A percentile compares a stretch with the other conserved stretches of the same genome.
Evolutionary conservation across 2,797 vertebrate species (phyloP).

Genomic region (Alosa sapidissima): DNA sequence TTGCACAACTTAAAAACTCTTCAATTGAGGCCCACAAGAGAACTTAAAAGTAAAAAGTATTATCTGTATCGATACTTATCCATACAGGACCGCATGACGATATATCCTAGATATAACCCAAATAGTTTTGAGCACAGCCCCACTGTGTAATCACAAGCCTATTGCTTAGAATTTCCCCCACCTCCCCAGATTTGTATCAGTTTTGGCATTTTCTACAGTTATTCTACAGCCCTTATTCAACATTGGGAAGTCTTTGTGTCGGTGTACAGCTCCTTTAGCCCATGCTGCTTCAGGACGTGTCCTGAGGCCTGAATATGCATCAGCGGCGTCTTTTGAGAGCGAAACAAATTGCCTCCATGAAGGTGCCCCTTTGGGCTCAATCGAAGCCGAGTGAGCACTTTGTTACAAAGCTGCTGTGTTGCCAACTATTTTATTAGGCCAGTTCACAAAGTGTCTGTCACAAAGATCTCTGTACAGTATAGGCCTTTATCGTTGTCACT

Average conservation of each 20-base stretch:
- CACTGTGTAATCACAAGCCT: no score
- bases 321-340: neutral
- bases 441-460: constrained; percentile 1
- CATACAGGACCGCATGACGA: no score
- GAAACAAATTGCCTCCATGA: neutral
- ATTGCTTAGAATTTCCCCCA: no score
- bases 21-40: no score
- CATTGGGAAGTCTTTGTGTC: neutral
- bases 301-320: neutral
- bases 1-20: no score
- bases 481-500: neutral
- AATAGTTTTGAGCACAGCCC: no score
- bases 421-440: neutral
- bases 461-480: neutral
- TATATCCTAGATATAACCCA: no score
- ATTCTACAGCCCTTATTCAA: neutral
- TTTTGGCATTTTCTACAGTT: neutral
- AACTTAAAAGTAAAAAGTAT: no score
- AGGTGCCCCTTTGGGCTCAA: neutral
- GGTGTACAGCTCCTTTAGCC: neutral
- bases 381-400: neutral
- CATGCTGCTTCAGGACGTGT: neutral
- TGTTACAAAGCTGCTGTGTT: neutral
- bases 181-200: neutral
- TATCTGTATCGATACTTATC: no score